Percentiles rank a stretch among this genome's conserved stretches.
phyloP scores from a whole-genome alignment of 2,888 invertebrate genomes.

The Rhyacophila evoluta region DNA sequence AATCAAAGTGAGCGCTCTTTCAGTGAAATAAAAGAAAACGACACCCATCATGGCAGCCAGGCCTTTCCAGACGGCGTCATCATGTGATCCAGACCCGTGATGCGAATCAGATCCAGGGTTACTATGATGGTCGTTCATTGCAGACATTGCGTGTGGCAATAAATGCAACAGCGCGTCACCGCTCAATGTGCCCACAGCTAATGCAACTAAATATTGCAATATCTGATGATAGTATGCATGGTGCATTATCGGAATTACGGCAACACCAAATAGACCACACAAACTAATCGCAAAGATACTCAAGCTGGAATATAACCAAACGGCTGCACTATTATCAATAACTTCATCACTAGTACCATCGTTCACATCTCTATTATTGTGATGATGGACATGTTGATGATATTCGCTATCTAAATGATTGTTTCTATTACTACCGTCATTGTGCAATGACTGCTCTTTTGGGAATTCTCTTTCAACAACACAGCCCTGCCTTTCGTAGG shows the following conservation, averaged over 20 bases:
- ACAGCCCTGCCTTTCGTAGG: conserved; percentile 70
- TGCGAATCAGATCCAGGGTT: conserved; percentile 56
- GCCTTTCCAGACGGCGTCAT: conserved; percentile 87
- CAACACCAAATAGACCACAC: conserved; percentile 88
- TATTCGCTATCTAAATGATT: conserved; percentile 56
- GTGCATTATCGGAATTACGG: conserved; percentile 93
- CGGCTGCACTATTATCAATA: conserved; percentile 66
- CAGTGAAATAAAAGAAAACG: conserved; percentile 90
- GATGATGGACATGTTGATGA: conserved; percentile 54
- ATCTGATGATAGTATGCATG: conserved; percentile 88
- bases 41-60: conserved; percentile 85
- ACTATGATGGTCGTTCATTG: conserved; percentile 57
- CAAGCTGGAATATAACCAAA: conserved; percentile 86
- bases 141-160: conserved; percentile 84
- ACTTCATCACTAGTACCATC: conserved; percentile 56
- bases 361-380: conserved; percentile 52
- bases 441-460: conserved; percentile 43
- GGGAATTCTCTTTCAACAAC: conserved; percentile 63
- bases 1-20: conserved; percentile 82
- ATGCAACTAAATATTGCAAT: conserved; percentile 90
- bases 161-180: conserved; percentile 94
- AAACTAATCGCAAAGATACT: conserved; percentile 88
- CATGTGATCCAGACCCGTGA: conserved; percentile 65
- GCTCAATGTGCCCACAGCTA: conserved; percentile 91
- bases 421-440: conserved; percentile 55